Evolutionary conservation across 2,113 vertebrate species (phyloP).

Genomic region (Meles meles): DNA sequence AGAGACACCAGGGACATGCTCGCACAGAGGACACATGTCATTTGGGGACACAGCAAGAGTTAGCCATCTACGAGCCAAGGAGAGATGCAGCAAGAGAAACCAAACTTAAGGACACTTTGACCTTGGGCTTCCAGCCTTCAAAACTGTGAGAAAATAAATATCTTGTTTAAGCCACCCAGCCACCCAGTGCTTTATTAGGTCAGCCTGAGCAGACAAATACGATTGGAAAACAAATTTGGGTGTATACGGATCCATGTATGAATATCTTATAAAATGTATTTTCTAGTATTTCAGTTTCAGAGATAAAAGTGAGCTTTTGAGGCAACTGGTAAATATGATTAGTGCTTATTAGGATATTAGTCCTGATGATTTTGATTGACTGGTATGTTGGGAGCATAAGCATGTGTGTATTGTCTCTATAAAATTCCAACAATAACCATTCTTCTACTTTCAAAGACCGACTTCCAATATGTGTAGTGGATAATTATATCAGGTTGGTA

Average conservation of each 20-base stretch:
- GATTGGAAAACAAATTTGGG: neutral
- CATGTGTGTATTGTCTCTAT: neutral
- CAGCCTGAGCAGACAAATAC: neutral
- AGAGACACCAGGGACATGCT: neutral
- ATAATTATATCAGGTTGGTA: neutral
- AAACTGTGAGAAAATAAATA: neutral
- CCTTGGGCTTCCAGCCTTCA: neutral
- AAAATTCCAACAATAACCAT: neutral
- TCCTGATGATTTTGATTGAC: neutral
- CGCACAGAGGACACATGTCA: neutral
- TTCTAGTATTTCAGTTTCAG: neutral
- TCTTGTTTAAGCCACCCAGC: neutral
- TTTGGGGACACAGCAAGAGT: neutral
- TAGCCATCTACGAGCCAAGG: neutral
- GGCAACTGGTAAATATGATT: neutral
- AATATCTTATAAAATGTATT: neutral
- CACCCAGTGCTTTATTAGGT: neutral
- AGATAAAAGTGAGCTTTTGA: neutral
- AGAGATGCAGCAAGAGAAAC: neutral
- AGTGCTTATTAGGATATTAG: neutral
- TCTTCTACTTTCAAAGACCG: neutral
- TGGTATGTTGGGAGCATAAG: neutral
- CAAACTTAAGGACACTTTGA: neutral
- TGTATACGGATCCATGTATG: neutral
- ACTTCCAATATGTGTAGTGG: neutral